These are phyloP conservation scores for Heteronetta atricapilla DNA, from an alignment of 2,113 vertebrate genomes.

Conservation along the genomic window DNA sequence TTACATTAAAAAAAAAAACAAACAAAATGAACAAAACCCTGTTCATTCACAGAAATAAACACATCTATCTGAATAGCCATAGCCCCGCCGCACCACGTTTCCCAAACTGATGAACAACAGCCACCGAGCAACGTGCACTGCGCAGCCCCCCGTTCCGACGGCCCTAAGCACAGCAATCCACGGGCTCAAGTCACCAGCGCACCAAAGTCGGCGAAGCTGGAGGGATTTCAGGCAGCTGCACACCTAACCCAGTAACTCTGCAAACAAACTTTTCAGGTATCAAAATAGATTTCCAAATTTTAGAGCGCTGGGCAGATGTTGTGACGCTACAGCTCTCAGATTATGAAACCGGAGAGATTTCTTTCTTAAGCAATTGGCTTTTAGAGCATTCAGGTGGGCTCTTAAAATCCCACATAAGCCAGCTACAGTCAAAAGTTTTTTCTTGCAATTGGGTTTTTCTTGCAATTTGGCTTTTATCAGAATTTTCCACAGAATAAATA, in stretches of 20 bases:
- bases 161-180: too few species aligned
- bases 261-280: background rate
- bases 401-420: background rate
- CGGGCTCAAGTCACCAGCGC: too few species aligned
- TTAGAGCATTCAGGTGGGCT: background rate
- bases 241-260: background rate
- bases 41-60: background rate
- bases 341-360: background rate
- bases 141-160: background rate
- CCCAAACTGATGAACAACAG: background rate
- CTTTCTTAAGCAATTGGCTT: background rate
- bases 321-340: background rate
- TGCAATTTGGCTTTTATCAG: background rate
- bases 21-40: background rate
- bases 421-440: background rate
- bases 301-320: background rate
- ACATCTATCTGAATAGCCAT: background rate
- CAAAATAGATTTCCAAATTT: background rate
- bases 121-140: accelerated
- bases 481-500: background rate
- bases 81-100: background rate
- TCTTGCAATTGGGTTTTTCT: too few species aligned
- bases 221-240: too few species aligned
- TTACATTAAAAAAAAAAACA: background rate
- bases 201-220: too few species aligned